Base-by-base conservation (phyloP, 2,797 vertebrate genomes). In the Threskiornis aethiopicus region DNA sequence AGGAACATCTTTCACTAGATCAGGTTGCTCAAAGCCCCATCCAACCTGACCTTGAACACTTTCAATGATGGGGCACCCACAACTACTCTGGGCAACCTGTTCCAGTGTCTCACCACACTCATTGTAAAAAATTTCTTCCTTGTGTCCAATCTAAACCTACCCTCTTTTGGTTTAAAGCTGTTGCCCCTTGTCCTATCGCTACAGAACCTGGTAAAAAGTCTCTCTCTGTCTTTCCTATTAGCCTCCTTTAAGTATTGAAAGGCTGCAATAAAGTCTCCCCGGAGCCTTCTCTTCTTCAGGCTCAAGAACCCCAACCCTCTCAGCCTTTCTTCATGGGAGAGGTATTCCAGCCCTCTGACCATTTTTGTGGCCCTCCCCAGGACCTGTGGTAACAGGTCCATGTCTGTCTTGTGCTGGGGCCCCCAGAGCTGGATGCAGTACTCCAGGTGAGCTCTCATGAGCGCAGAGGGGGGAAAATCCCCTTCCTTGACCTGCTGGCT, bases 181-280 rank as follows among this genome's bases (percentile, higher is more conserved):
- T 84, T 66, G 24, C 18, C 4, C 61, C 11, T 71, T 87, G 33
- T 49, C 13, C 12, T 39, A 0, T 71, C 11, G 16, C 54, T 57
- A 5, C 20, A 65, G 7, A 6, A 11, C 28, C 62, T 37, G 11
- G 13, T 71, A 25, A 52, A 89, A 67, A 24, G 13, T 82, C 9
- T 85, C 10, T 70, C 28, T 51, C 16, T 1, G 1, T 39, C 47
- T 54, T 78, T 39, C 47, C 51, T 78, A 13, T 39, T 49, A 41
- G 16, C 1, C 2, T 5, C 7, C 11, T 72, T 72, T 72, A 72
- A 44, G 14, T 88, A 77, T 4, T n/a, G 59, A 44, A 67, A 80
- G 35, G 17, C 10, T 1, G 1, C 62, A 35, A 1, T 22, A 42
- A 69, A 13, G 13, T 61, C 9, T 83, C 5, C 13, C 5, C 0